Evolutionary conservation across 2,888 invertebrate genomes (phyloP).

Genomic region (Agrochola circellaris): DNA sequence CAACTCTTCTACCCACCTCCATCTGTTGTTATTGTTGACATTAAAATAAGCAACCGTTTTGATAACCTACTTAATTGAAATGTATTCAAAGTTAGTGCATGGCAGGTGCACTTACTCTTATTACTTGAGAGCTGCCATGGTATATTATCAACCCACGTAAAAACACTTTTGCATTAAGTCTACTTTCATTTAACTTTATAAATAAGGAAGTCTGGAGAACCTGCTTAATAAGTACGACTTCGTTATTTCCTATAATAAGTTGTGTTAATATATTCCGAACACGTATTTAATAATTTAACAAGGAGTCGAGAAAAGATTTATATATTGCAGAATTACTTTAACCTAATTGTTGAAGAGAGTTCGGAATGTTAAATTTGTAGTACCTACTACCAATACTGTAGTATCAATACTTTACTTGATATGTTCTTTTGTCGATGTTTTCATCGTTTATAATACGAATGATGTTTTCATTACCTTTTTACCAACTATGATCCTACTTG

Average conservation of each 20-base stretch:
- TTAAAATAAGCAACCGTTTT: slow-evolving; percentile 8
- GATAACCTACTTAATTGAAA: not conserved
- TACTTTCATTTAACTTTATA: slow-evolving; percentile 42
- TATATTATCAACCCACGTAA: slow-evolving; percentile 5
- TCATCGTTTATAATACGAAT: not conserved
- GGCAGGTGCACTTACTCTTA: slow-evolving; percentile 1
- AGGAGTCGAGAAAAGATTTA: slow-evolving; percentile 58
- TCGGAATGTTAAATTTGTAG: slow-evolving; percentile 30
- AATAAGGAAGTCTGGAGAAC: slow-evolving; percentile 41
- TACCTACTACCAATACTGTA: too few species aligned
- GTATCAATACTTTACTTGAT: slow-evolving; percentile 4
- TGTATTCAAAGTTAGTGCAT: not conserved
- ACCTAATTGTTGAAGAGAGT: slow-evolving; percentile 44
- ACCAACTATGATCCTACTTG: too few species aligned
- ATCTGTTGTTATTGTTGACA: not conserved
- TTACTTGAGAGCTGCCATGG: not conserved
- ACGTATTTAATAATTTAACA: slow-evolving; percentile 64
- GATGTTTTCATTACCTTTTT: not conserved
- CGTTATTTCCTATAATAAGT: slow-evolving; percentile 55
- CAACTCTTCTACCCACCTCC: not conserved
- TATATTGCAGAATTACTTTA: slow-evolving; percentile 55
- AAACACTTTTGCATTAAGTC: slow-evolving; percentile 23
- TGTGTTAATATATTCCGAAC: slow-evolving; percentile 54
- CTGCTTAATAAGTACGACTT: slow-evolving; percentile 40
- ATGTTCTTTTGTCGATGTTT: slow-evolving; percentile 8